Percentiles rank a stretch among this genome's conserved stretches.
phyloP scores from a whole-genome alignment of 2,797 vertebrate species.

The Bradypus variegatus region DNA sequence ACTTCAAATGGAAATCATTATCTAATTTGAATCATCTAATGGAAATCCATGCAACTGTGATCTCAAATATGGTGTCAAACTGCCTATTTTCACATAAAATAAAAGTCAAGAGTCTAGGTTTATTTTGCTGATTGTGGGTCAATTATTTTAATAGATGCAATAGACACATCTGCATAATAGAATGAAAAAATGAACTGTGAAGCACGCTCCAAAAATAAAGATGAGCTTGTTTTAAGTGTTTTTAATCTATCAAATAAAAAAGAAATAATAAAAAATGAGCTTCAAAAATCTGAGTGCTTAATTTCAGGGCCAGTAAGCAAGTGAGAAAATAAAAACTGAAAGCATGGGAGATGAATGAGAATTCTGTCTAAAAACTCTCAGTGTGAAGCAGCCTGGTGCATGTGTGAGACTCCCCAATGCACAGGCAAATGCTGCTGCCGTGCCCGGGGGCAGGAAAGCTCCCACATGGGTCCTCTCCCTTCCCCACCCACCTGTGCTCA shows the following conservation, averaged over 20 bases:
- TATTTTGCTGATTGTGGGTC: background rate
- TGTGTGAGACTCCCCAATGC: too few species aligned
- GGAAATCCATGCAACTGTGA: background rate
- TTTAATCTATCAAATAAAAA: background rate
- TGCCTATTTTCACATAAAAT: background rate
- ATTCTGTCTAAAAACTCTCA: background rate
- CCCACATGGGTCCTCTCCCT: too few species aligned
- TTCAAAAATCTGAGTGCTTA: background rate
- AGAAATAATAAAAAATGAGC: background rate
- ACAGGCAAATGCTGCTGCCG: too few species aligned
- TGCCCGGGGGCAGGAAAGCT: too few species aligned
- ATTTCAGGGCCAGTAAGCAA: background rate
- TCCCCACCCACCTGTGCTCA: too few species aligned
- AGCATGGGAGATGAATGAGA: background rate
- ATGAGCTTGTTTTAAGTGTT: background rate
- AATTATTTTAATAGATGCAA: background rate
- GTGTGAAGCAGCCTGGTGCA: too few species aligned
- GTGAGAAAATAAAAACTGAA: background rate
- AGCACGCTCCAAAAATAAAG: background rate
- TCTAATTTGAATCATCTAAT: background rate
- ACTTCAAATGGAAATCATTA: background rate
- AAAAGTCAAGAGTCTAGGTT: background rate
- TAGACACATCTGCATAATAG: background rate
- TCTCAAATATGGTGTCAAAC: background rate
- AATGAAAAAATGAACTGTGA: background rate